Percentiles rank a stretch among this genome's conserved stretches.
These are phyloP conservation scores for Diorhabda sublineata DNA, from an alignment of 1,140 invertebrate genomes.

Conservation along the genomic window DNA sequence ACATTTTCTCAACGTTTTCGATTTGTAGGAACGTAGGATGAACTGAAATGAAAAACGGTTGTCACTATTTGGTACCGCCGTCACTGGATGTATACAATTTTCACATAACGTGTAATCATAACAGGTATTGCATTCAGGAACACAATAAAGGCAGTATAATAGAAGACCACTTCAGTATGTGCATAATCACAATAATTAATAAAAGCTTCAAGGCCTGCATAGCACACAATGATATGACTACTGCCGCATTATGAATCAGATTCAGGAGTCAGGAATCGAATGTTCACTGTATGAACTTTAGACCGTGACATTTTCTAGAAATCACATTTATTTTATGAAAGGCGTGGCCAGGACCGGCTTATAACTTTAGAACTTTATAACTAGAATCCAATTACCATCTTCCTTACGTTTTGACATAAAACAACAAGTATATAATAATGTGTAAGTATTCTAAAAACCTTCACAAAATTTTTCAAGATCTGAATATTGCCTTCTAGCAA, in stretches of 20 bases:
- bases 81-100: conserved; percentile 9
- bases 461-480: neutral
- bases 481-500: neutral
- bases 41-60: too few species aligned
- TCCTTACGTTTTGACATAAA: neutral
- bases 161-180: conserved; percentile 15
- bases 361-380: too few species aligned
- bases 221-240: conserved; percentile 7
- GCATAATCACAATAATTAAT: conserved; percentile 16
- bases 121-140: conserved; percentile 11
- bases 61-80: too few species aligned
- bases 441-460: neutral
- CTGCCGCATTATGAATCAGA: conserved; percentile 15
- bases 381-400: neutral
- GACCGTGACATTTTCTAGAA: conserved; percentile 12
- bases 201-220: conserved; percentile 10
- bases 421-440: neutral
- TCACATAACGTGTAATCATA: conserved; percentile 9
- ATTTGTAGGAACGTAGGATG: too few species aligned
- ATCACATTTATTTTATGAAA: conserved; percentile 10
- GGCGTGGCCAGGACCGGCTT: conserved; percentile 7
- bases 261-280: neutral
- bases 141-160: conserved; percentile 14
- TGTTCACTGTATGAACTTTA: conserved; percentile 9
- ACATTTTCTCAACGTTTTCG: too few species aligned